Evolutionary conservation across 2,888 invertebrate species (phyloP), one percentile per base, ranked within the genome.

Genomic region (Drosophila eohydei): DNA sequence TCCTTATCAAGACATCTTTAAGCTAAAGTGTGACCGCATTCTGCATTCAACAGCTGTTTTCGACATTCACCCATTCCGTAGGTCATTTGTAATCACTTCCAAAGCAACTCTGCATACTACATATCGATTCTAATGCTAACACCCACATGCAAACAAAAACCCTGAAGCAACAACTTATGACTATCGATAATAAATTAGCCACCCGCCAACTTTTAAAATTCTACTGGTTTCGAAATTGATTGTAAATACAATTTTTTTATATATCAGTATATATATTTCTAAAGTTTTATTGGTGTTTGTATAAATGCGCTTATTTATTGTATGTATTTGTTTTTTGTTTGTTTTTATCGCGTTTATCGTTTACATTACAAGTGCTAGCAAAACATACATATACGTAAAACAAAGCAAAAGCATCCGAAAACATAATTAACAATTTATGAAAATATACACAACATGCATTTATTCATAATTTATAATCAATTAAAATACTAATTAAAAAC

Each of bases 221-320:
- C 8, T 28, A 30, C 12, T 26, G 1, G 2, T 28, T 11, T 12
- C 11, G 14, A n/a, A 34, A 26, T 40, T 4, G 32, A 28, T n/a
- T 2, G 3, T 16, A 2, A 32, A 46, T 14, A 36, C 0, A n/a
- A 38, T 38, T 4, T 40, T 54, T 26, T 14, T 26, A 21, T 38
- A 38, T 62, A 62, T 54, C 44, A 58, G 21, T 57, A 52, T 79
- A 64, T 76, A 69, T 76, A 69, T 71, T 67, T 73, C 67, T 78
- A 78, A 67, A 59, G 50, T 78, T 72, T 48, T 76, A 58, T 83
- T 83, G 78, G 65, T 71, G 56, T 82, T 54, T 57, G 71, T 73
- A 83, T 82, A 82, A 82, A 82, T 85, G 85, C 82, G 74, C 85
- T 82, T 82, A 77, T 67, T 58, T 76, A 73, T 67, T 73, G 63